Percentiles rank a stretch among this genome's conserved stretches.
phyloP scores from a whole-genome alignment of 2,797 vertebrate species.

The Sebastes goodei region DNA sequence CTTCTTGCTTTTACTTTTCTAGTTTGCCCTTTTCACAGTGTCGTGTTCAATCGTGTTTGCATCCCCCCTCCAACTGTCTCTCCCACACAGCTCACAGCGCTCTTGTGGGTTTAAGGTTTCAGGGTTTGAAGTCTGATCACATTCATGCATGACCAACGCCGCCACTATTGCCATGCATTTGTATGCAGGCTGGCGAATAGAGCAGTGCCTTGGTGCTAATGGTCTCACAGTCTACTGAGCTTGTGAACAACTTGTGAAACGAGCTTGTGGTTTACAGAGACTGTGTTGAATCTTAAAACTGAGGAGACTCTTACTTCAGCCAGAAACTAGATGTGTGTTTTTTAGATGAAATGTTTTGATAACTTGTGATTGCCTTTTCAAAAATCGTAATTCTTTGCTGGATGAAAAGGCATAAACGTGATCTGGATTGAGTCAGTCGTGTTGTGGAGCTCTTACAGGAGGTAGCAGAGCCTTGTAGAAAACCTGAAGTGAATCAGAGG shows the following conservation, averaged over 20 bases:
- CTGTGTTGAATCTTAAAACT: background rate
- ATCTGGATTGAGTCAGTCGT: background rate
- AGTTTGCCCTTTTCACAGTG: background rate
- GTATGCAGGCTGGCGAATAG: constrained; percentile 53
- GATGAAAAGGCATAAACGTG: background rate
- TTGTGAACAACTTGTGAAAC: constrained; percentile 22
- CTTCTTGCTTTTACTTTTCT: background rate
- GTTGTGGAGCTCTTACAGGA: constrained; percentile 7
- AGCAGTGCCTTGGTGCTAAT: constrained; percentile 21
- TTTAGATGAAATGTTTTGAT: background rate
- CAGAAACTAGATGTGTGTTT: background rate
- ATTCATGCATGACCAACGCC: constrained; percentile 52
- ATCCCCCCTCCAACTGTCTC: background rate
- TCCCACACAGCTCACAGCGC: background rate
- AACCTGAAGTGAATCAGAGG: constrained; percentile 79
- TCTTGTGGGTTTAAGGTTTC: constrained; percentile 36
- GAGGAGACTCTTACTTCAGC: background rate
- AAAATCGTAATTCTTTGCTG: background rate
- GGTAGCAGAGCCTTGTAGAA: constrained; percentile 59
- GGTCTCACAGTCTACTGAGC: constrained; percentile 41
- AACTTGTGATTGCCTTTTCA: background rate
- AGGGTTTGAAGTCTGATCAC: constrained; percentile 58
- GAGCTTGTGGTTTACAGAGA: constrained; percentile 5
- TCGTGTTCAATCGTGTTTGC: background rate
- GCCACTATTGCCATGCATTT: constrained; percentile 32